Base-by-base conservation (phyloP, 1,140 invertebrate species). In the Drosophila nigromelanica region DNA sequence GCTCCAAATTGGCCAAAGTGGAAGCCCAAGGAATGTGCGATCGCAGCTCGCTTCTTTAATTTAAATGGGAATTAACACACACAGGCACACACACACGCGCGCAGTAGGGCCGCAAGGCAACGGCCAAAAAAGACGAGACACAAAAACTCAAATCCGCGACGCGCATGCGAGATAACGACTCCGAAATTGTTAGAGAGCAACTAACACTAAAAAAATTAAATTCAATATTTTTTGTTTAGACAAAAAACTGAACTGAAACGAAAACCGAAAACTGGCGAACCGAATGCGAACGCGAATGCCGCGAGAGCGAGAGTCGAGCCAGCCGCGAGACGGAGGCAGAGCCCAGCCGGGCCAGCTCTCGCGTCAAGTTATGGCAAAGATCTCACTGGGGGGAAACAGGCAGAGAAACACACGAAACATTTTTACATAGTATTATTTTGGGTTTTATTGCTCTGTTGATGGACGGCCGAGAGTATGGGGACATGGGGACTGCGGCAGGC, bases 161-260 rank as follows among this genome's bases (percentile, higher is more conserved):
- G 86, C 90, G 90, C 89, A 90, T 90, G 89, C 90, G 90, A 73
- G 70, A 91, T 91, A 91, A 91, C 86, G 86, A 91, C 90, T 90
- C 86, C 86, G 77, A 91, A 91, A 91, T 91, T 90, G 90, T 91
- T 91, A 91, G 85, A 91, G 87, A 90, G 77, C 90, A 90, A 91
- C 90, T 91, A 91, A 91, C 86, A 91, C 90, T 91, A 91, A 87
- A 89, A 77, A 89, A 91, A 90, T 91, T 91, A 83, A 90, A 90
- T 91, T 91, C 90, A 91, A 91, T 90, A 91, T 91, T 91, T 91
- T 90, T 58, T 86, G 89, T 91, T 91, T 91, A 91, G 90, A 90
- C 89, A 89, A 91, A 91, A 90, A 79, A 71, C 73, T 73, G 76
- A 86, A 73, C 81, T 74, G 77, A 85, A 76, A 62, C 80, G 81